Evolutionary conservation across 2,888 invertebrate genomes (phyloP).

Genomic region (Nomada flava): DNA sequence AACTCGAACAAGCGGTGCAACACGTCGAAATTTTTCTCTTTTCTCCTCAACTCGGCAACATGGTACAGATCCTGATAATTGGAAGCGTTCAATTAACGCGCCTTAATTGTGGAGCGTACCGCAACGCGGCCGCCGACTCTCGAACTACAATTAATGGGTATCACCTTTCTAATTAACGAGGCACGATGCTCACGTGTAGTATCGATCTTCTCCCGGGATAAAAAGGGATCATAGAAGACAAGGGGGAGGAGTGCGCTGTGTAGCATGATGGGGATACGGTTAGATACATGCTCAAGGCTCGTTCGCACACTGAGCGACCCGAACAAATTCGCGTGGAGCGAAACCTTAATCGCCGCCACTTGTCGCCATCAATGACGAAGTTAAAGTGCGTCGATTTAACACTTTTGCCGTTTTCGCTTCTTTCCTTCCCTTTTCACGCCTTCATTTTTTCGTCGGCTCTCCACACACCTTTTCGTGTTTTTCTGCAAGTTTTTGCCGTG

Average conservation of each 20-base stretch:
- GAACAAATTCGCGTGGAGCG: conserved; percentile 21
- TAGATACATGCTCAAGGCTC: conserved; percentile 6
- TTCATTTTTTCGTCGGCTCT: not conserved
- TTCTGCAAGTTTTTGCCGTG: too few relatives aligned
- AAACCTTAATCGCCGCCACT: conserved; percentile 41
- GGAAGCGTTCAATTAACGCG: conserved; percentile 81
- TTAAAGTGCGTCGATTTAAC: conserved; percentile 47
- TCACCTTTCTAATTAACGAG: conserved; percentile 81
- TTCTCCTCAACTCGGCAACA: conserved; percentile 6
- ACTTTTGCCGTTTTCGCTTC: not conserved
- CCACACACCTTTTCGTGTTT: not conserved
- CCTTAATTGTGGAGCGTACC: conserved; percentile 78
- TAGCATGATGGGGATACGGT: conserved; percentile 1
- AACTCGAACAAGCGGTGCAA: not conserved
- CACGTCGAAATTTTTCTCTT: conserved; percentile 18
- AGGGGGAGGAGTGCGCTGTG: not conserved
- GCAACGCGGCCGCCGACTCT: conserved; percentile 74
- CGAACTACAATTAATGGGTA: conserved; percentile 80
- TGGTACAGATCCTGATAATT: conserved; percentile 75
- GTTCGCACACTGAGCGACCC: not conserved
- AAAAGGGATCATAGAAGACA: conserved; percentile 46
- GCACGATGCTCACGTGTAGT: conserved; percentile 66
- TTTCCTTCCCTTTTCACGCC: too few relatives aligned
- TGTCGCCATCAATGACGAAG: conserved; percentile 45
- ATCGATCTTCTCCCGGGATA: conserved; percentile 60